phyloP scores from a whole-genome alignment of 2,888 invertebrate species.

The Pseudanteris insignis region DNA sequence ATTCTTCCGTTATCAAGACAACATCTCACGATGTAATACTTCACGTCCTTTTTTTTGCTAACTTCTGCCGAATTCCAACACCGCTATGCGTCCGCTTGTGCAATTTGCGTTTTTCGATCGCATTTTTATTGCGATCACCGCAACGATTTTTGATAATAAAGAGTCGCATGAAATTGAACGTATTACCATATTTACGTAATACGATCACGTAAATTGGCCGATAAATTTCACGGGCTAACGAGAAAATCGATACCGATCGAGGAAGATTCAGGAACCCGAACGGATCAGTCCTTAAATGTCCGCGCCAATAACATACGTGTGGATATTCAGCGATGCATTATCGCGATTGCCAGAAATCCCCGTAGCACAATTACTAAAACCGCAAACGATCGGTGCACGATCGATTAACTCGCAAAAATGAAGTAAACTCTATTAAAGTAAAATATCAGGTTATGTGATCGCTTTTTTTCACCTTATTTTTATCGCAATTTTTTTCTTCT shows the following conservation, averaged over 20 bases:
- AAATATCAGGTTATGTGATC: conserved; percentile 10
- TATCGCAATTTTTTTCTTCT: not conserved
- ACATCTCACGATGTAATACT: too few species aligned
- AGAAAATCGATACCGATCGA: conserved; percentile 43
- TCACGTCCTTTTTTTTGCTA: too few species aligned
- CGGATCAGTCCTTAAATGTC: conserved; percentile 35
- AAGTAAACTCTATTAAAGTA: not conserved
- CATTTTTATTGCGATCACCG: too few species aligned
- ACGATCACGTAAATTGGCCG: conserved; percentile 35
- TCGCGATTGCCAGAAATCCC: conserved; percentile 33
- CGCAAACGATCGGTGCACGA: conserved; percentile 26
- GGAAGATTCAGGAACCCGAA: conserved; percentile 32
- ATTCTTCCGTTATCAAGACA: too few species aligned
- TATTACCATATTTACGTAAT: conserved; percentile 38
- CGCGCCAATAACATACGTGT: conserved; percentile 22
- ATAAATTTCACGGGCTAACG: conserved; percentile 36
- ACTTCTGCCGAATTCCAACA: too few species aligned
- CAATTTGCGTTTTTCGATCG: too few species aligned
- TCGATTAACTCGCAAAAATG: conserved; percentile 33
- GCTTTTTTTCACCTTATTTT: too few species aligned
- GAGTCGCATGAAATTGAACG: conserved; percentile 14
- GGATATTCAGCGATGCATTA: conserved; percentile 39
- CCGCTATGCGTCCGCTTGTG: too few species aligned
- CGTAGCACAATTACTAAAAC: conserved; percentile 29
- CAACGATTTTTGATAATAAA: conserved; percentile 10